A percentile compares a stretch with the other conserved stretches of the same genome.
These are phyloP conservation scores for Microcebus ravelobensis DNA, from an alignment of 2,113 vertebrate species.

Conservation along the genomic window DNA sequence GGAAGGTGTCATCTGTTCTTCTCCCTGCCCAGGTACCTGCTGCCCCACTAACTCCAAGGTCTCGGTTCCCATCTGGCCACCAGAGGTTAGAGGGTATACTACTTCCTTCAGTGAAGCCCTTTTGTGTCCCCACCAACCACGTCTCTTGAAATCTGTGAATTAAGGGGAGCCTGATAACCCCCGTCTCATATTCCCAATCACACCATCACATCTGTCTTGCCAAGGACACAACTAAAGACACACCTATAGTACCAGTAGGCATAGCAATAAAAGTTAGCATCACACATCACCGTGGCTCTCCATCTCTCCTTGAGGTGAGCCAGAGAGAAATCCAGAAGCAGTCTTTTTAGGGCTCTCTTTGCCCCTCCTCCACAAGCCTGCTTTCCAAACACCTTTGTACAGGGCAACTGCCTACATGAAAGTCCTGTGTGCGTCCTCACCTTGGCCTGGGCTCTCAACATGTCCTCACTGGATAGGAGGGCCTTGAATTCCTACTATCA, in stretches of 20 bases:
- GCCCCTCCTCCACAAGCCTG: neutral
- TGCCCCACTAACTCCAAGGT: accelerated
- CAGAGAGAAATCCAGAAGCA: neutral
- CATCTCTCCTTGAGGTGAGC: neutral
- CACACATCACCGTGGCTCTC: neutral
- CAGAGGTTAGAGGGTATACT: neutral
- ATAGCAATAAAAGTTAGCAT: neutral
- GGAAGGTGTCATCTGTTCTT: neutral
- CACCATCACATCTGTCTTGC: neutral
- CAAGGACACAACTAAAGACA: neutral
- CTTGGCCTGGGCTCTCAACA: neutral
- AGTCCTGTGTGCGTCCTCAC: neutral
- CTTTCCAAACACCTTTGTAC: neutral
- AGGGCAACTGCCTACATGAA: neutral
- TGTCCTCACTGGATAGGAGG: neutral
- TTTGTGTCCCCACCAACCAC: neutral
- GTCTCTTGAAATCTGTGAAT: neutral
- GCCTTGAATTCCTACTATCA: neutral
- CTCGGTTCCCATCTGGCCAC: accelerated
- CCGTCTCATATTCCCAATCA: neutral
- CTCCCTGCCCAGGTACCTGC: neutral
- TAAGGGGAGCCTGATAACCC: neutral
- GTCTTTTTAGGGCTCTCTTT: neutral
- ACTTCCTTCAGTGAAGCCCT: neutral
- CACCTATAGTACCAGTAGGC: neutral